Evolutionary conservation across 2,113 vertebrate species (phyloP), one percentile per base, ranked within the genome.

Genomic region (Catagonus wagneri): DNA sequence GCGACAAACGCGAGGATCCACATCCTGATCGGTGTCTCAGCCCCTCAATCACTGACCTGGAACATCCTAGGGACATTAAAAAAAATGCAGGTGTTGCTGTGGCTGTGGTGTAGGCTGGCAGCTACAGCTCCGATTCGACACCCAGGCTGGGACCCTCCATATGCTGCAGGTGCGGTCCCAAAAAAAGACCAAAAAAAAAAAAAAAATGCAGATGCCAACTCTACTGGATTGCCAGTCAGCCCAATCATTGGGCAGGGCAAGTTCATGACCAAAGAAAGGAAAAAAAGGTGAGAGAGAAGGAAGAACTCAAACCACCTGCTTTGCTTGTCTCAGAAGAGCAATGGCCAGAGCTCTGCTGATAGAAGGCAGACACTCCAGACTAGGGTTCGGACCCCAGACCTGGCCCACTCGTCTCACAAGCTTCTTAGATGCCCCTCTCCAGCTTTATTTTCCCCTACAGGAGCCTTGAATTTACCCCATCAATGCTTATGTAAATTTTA

Each of bases 401-500:
- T 34, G 52, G 83, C 84, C 58, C 52, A 13, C 0, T 0, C 13
- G 27, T 11, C 83, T 69, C 34, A 58, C 39, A n/a, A 75, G 29
- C 15, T 72, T 58, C 29, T 76, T 52, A 79, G 69, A 65, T 6
- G 9, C 19, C 25, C 34, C 52, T 69, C 15, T 13, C 27, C 27
- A n/a, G 39, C 71, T 93, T 71, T 58, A 29, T 63, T 89, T 75
- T 79, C 60, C 80, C 68, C 39, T 75, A 25, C 3, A 44, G 50
- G 61, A 84, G 60, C n/a, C 32, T 19, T 17, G n/a, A 90, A 76
- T 71, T 88, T 68, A n/a, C 54, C 25, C 20, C 69, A 68, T 90
- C 96, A 88, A 87, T 68, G 88, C 74, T 81, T 61, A 94, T 93
- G 94, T 95, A 94, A 95, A 96, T 95, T 85, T 97, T 89, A 96